Evolutionary conservation across 2,113 vertebrate genomes (phyloP).

Genomic region (Mustelus asterias): DNA sequence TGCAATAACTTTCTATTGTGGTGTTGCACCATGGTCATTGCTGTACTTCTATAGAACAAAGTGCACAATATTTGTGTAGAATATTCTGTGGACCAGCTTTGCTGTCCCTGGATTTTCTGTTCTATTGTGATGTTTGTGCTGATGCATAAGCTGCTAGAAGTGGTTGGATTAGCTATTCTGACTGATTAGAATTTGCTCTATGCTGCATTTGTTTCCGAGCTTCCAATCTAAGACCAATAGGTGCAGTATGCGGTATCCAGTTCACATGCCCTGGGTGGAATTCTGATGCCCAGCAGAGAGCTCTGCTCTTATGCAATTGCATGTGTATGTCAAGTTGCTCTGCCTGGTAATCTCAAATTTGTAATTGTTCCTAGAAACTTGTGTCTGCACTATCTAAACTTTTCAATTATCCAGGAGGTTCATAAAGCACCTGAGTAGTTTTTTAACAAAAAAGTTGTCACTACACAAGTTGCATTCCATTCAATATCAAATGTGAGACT

Average conservation of each 20-base stretch:
- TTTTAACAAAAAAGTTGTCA: neutral
- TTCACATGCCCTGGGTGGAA: neutral
- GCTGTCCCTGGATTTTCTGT: neutral
- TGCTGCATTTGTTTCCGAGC: neutral
- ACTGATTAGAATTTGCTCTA: neutral
- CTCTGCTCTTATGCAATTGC: neutral
- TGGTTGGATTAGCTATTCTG: neutral
- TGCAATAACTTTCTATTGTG: neutral
- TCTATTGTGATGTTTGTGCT: slow-evolving; percentile 12
- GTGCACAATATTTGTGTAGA: neutral
- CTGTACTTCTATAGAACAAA: neutral
- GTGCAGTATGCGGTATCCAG: neutral
- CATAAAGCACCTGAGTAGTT: neutral
- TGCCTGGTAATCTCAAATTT: neutral
- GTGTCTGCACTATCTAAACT: neutral
- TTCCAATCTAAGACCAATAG: neutral
- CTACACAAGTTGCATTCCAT: neutral
- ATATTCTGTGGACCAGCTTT: neutral
- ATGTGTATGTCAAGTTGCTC: neutral
- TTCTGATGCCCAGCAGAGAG: neutral
- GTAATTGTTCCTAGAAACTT: neutral
- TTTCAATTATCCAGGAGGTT: neutral
- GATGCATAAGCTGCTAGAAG: neutral
- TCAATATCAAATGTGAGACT: neutral
- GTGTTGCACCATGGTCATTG: neutral